Evolutionary conservation across 2,113 vertebrate genomes (phyloP).

Genomic region (Solea solea): DNA sequence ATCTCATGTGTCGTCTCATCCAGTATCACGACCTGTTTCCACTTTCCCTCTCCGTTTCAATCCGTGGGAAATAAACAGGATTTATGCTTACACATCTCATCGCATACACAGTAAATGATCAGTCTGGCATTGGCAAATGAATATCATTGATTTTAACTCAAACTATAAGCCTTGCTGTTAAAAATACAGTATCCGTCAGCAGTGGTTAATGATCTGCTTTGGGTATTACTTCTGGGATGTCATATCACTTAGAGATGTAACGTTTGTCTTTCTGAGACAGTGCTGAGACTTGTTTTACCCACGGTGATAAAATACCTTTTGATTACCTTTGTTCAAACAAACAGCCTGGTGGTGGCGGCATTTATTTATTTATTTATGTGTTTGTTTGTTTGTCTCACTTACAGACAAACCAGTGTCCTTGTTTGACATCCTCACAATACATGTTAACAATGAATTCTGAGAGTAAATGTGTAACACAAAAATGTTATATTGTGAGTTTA

Average conservation of each 20-base stretch:
- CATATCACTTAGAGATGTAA: slow-evolving; percentile 25
- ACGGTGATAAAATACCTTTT: slow-evolving; percentile 28
- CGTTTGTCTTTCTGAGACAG: slow-evolving; percentile 29
- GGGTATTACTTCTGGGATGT: slow-evolving; percentile 24
- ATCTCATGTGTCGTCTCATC: neutral
- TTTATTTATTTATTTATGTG: neutral
- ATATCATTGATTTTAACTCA: slow-evolving; percentile 31
- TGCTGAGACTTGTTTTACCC: slow-evolving; percentile 6
- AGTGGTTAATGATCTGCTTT: slow-evolving; percentile 28
- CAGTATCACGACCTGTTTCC: neutral
- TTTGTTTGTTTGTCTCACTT: neutral
- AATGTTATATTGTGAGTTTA: neutral
- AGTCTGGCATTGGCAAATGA: slow-evolving; percentile 1
- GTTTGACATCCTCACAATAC: slow-evolving; percentile 5
- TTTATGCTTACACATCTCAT: neutral
- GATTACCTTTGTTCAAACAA: slow-evolving; percentile 33
- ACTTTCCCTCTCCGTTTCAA: neutral
- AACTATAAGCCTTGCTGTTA: neutral
- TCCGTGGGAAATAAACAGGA: neutral
- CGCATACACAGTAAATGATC: neutral
- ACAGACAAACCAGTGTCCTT: neutral
- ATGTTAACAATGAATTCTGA: neutral
- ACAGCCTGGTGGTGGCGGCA: neutral
- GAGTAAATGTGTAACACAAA: too few relatives aligned
- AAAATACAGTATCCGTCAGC: slow-evolving; percentile 23